Conservation (phyloP, 2,888 invertebrate species). For the Chaitophorus viminalis region DNA sequence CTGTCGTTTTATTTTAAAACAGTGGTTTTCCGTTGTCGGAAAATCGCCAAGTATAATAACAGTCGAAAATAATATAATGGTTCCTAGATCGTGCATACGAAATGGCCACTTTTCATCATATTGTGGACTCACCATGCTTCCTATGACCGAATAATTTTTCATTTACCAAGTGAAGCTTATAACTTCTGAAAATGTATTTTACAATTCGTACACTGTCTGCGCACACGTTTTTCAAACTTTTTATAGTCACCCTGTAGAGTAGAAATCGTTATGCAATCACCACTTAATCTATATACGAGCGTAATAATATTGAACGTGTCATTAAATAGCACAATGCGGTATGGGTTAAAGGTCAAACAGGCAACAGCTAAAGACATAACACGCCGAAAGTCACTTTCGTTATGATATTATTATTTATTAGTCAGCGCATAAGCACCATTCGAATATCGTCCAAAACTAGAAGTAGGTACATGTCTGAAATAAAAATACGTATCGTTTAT, state of each 20-base stretch:
- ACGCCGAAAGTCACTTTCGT: conserved; percentile 15
- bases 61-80: too few relatives aligned
- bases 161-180: too few relatives aligned
- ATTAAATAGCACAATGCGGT: conserved; percentile 49
- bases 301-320: neutral
- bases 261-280: neutral
- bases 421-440: neutral
- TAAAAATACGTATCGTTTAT: too few relatives aligned
- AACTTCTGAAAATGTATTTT: neutral
- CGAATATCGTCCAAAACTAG: neutral
- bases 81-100: too few relatives aligned
- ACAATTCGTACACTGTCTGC: too few relatives aligned
- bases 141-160: too few relatives aligned
- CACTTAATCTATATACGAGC: neutral
- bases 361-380: conserved; percentile 35
- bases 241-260: neutral
- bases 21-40: too few relatives aligned
- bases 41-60: too few relatives aligned
- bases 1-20: too few relatives aligned
- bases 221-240: neutral
- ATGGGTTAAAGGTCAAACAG: conserved; percentile 42
- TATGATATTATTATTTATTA: neutral
- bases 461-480: too few relatives aligned
- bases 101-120: too few relatives aligned
- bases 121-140: too few relatives aligned